A percentile compares a stretch with the other conserved stretches of the same genome.
Conservation (phyloP, 2,797 vertebrate species). For the Notolabrus celidotus region DNA sequence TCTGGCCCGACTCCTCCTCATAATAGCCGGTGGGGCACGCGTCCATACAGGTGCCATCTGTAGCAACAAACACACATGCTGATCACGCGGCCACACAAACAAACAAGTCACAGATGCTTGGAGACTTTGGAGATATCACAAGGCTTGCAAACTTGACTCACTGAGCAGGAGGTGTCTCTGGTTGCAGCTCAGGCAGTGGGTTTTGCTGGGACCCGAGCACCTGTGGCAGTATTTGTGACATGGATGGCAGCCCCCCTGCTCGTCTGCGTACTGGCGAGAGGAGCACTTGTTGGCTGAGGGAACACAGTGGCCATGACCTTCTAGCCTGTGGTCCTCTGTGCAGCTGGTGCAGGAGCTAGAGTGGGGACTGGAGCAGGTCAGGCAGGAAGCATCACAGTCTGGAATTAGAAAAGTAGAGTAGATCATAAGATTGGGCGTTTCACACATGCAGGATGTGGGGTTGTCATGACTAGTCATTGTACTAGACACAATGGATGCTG, state of each 20-base stretch:
- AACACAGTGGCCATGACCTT: slow-evolving; percentile 75
- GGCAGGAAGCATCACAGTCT: slow-evolving; percentile 91
- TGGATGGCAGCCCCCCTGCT: slow-evolving; percentile 79
- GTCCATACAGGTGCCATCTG: slow-evolving; percentile 90
- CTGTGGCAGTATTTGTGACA: slow-evolving; percentile 90
- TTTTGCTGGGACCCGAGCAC: slow-evolving; percentile 86
- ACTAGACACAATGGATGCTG: no score
- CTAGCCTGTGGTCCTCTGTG: slow-evolving; percentile 75
- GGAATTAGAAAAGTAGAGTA: slow-evolving; percentile 15
- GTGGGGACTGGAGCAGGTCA: slow-evolving; percentile 83
- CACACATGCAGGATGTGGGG: no score
- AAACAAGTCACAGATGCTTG: slow-evolving; percentile 23
- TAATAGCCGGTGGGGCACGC: slow-evolving; percentile 88
- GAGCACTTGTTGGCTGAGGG: slow-evolving; percentile 73
- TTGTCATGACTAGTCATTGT: no score
- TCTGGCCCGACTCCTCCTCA: slow-evolving; percentile 70
- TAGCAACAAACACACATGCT: slow-evolving; percentile 42
- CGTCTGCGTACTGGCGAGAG: slow-evolving; percentile 80
- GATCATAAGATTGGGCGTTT: neutral
- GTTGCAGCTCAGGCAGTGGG: slow-evolving; percentile 89
- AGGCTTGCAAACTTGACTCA: slow-evolving; percentile 78
- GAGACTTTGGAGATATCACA: slow-evolving; percentile 7
- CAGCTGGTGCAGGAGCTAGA: slow-evolving; percentile 85
- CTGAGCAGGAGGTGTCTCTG: slow-evolving; percentile 86
- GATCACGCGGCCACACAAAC: slow-evolving; percentile 16